These are phyloP conservation scores for Chloroceryle amazona DNA, from an alignment of 2,797 vertebrate species.

Conservation along the genomic window DNA sequence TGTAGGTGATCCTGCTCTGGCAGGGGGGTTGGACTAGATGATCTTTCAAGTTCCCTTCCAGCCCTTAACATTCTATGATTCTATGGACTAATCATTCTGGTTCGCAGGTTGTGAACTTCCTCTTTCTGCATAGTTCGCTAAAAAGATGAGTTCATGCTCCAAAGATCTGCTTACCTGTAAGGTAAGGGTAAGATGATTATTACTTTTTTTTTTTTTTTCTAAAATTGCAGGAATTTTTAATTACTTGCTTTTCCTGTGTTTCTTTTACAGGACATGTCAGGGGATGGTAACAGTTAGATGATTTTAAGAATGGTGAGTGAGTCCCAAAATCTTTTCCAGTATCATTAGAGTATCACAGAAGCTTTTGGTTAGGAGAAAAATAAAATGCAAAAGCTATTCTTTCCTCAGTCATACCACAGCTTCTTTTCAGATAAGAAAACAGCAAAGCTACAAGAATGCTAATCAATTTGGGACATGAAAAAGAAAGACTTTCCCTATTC, in stretches of 20 bases:
- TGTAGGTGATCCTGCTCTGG: too few species aligned
- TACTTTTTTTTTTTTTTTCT: background rate
- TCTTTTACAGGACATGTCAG: background rate
- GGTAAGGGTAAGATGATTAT: background rate
- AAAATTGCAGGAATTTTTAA: background rate
- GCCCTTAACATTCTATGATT: too few species aligned
- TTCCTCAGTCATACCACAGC: background rate
- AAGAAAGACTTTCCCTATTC: conserved; percentile 29
- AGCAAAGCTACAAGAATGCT: background rate
- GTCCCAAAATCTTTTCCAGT: background rate
- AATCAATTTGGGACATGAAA: background rate
- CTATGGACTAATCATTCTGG: background rate
- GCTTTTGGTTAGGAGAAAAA: conserved; percentile 2
- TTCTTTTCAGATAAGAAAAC: conserved; percentile 37
- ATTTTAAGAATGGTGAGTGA: background rate
- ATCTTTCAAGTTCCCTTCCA: too few species aligned
- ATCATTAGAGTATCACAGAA: background rate
- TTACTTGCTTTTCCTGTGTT: background rate
- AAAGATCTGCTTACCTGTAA: background rate
- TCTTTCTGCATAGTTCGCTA: background rate
- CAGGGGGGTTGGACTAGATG: too few species aligned
- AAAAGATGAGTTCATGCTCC: background rate
- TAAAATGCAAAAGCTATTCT: conserved; percentile 15
- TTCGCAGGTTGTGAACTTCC: background rate
- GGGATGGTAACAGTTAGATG: background rate